Base-by-base conservation (phyloP, 2,888 invertebrate genomes). In the Tachystola acroxantha region DNA sequence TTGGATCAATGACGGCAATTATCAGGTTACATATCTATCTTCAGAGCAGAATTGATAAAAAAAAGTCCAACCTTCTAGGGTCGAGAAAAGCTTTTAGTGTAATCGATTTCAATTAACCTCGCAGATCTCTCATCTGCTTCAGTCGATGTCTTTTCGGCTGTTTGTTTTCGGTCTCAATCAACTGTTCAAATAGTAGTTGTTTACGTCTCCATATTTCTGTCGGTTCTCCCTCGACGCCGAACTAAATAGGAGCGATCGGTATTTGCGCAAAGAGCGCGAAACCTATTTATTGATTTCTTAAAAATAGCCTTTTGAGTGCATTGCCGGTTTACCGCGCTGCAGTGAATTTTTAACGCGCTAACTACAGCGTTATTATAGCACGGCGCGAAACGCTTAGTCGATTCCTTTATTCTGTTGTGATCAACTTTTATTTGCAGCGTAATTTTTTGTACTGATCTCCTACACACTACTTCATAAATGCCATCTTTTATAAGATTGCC, bases 231-330 rank as follows among this genome's bases (percentile, higher is more conserved):
- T 50, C 45, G 45, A 47, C 57, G 42, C 39, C 32, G 44, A 34
- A 7, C 36, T 41, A 43, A 43, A 47, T 45, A 36, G 41, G 47
- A 50, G 50, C 51, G 46, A 53, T 58, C 49, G 46, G 34, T 42
- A 32, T 32, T 42, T 37, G 37, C 37, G 27, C 50, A 50, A 55
- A 53, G 38, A 49, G 40, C 44, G 41, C 44, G 40, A 48, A 45
- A 42, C 53, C 49, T 63, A 60, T 61, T 60, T 60, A 71, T 68
- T 54, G 64, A 65, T 64, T 56, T 53, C 50, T 53, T 61, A 61
- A 60, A 66, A 56, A 64, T 66, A 65, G 39, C 48, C 39, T 34
- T 42, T 22, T 40, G 37, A 59, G 53, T 60, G 62, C 60, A 65
- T 43, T 37, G 42, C 32, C 37, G 36, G 37, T 24, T 24, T 40